These are phyloP conservation scores for Eleginops maclovinus DNA, from an alignment of 2,113 vertebrate species.

Conservation along the genomic window DNA sequence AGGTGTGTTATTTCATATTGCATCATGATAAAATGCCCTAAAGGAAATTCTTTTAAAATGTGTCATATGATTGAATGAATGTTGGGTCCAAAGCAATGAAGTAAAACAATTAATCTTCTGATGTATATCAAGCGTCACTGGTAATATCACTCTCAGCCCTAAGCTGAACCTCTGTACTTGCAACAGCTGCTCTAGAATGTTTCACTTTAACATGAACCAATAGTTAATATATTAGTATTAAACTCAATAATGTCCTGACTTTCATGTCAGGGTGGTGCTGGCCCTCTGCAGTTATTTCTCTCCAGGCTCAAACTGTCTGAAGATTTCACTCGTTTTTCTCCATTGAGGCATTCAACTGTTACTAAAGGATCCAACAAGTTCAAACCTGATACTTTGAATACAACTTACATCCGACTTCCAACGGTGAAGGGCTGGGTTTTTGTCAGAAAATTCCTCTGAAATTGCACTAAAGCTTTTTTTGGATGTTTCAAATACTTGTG, in stretches of 20 bases:
- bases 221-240: constrained; percentile 5
- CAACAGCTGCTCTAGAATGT: neutral
- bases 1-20: neutral
- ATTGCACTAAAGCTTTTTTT: constrained; percentile 45
- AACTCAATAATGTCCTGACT: constrained; percentile 32
- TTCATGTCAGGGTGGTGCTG: constrained; percentile 48
- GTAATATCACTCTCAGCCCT: neutral
- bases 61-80: neutral
- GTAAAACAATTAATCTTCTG: neutral
- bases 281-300: constrained; percentile 59
- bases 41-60: neutral
- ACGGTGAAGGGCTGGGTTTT: constrained; percentile 42
- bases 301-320: constrained; percentile 47
- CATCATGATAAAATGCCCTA: neutral
- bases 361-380: constrained; percentile 66
- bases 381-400: constrained; percentile 65
- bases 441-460: constrained; percentile 67
- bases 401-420: constrained; percentile 66
- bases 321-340: constrained; percentile 47
- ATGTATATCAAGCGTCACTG: neutral
- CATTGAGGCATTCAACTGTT: constrained; percentile 37
- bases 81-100: neutral
- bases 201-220: constrained; percentile 4
- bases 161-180: neutral
- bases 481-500: constrained; percentile 71